These are phyloP conservation scores for Popillia japonica DNA, from an alignment of 1,140 invertebrate species.

Conservation along the genomic window DNA sequence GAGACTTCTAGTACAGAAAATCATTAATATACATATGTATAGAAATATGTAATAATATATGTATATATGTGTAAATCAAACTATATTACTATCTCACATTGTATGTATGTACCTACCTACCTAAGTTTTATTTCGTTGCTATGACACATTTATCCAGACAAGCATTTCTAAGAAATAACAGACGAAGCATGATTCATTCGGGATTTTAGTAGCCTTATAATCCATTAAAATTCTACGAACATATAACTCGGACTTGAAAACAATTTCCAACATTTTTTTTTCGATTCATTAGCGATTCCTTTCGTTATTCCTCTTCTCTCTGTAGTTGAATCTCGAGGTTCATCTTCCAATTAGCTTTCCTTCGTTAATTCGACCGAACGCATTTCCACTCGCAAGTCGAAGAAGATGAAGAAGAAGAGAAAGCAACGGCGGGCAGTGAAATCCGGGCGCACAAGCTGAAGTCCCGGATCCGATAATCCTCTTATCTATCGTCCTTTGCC, in stretches of 20 bases:
- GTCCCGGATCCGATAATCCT: conserved; percentile 30
- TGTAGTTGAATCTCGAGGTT: conserved; percentile 8
- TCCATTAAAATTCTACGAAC: conserved; percentile 18
- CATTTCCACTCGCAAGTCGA: background rate
- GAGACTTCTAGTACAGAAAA: too few relatives aligned
- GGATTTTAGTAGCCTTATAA: background rate
- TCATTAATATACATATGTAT: too few relatives aligned
- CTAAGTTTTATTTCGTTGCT: too few relatives aligned
- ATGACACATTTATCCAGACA: too few relatives aligned
- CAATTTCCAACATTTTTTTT: conserved; percentile 12
- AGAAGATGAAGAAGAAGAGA: conserved; percentile 10
- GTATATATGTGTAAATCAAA: too few relatives aligned
- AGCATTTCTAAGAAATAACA: too few relatives aligned
- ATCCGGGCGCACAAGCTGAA: conserved; percentile 24
- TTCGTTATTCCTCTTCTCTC: conserved; percentile 7
- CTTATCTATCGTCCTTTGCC: conserved; percentile 21
- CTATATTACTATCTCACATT: too few relatives aligned
- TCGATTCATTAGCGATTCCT: conserved; percentile 22
- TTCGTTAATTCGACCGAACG: conserved; percentile 23
- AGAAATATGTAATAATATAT: too few relatives aligned
- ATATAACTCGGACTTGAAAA: conserved; percentile 2
- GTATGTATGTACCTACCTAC: too few relatives aligned
- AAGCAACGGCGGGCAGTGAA: background rate
- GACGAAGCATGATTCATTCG: too few relatives aligned
- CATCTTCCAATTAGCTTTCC: conserved; percentile 28